phyloP scores from a whole-genome alignment of 2,797 vertebrate species.

The Synaphobranchus kaupii region DNA sequence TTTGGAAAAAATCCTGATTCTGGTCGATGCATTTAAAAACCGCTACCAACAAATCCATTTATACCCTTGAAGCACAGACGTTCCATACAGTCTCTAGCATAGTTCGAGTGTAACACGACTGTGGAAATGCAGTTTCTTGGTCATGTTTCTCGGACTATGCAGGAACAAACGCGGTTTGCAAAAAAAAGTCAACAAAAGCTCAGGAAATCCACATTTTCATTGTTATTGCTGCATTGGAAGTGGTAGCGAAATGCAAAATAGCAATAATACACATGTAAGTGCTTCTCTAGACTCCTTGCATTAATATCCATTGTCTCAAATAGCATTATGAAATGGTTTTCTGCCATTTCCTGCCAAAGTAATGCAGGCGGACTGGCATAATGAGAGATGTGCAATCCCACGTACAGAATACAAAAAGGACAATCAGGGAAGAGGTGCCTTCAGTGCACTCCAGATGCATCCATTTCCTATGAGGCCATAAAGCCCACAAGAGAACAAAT shows the following conservation, averaged over 20 bases:
- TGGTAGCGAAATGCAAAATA: constrained; percentile 47
- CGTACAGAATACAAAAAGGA: constrained; percentile 39
- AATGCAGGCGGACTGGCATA: constrained; percentile 44
- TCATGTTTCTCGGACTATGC: constrained; percentile 16
- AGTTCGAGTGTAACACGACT: constrained; percentile 25
- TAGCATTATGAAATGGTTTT: constrained; percentile 47
- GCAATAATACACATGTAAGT: constrained; percentile 51
- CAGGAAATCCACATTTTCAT: constrained; percentile 29
- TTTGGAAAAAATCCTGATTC: constrained; percentile 7
- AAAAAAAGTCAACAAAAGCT: constrained; percentile 35
- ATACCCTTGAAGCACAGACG: neutral
- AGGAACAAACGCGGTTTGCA: constrained; percentile 35
- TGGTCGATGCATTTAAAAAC: constrained; percentile 17
- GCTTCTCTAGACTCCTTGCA: constrained; percentile 49
- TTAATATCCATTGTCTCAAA: constrained; percentile 53
- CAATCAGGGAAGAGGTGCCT: constrained; percentile 25
- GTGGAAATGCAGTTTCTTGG: constrained; percentile 32
- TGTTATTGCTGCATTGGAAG: constrained; percentile 42
- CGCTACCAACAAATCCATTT: constrained; percentile 38
- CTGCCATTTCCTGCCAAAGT: constrained; percentile 41
- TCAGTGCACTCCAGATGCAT: neutral
- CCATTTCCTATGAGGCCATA: constrained; percentile 18
- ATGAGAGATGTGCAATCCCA: constrained; percentile 33
- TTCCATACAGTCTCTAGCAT: constrained; percentile 31
- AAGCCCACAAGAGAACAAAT: neutral